These are phyloP conservation scores for Amphipoea oculea DNA, from an alignment of 2,888 invertebrate species.

Conservation along the genomic window DNA sequence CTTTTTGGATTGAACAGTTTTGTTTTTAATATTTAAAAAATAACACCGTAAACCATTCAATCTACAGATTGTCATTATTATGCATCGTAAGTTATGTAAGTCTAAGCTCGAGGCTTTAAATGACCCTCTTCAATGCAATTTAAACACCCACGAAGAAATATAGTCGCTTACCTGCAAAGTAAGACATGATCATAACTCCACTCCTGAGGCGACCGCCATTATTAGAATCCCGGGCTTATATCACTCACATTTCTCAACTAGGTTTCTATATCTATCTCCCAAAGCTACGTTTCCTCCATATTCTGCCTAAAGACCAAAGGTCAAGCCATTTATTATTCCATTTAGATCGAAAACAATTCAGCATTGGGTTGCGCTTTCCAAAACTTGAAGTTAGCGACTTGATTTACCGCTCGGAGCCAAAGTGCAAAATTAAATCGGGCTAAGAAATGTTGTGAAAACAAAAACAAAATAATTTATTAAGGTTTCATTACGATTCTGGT, in stretches of 20 bases:
- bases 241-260: slow-evolving; percentile 54
- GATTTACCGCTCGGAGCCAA: slow-evolving; percentile 64
- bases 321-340: slow-evolving; percentile 56
- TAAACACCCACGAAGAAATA: slow-evolving; percentile 19
- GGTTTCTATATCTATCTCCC: slow-evolving; percentile 55
- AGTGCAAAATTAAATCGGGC: slow-evolving; percentile 68
- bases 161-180: slow-evolving; percentile 6
- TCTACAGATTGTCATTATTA: background rate
- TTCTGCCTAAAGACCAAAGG: slow-evolving; percentile 51
- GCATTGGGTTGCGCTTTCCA: slow-evolving; percentile 35
- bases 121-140: slow-evolving; percentile 8
- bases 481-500: slow-evolving; percentile 60
- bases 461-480: slow-evolving; percentile 69
- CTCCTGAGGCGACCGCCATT: slow-evolving; percentile 27
- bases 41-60: background rate
- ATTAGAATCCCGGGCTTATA: slow-evolving; percentile 44
- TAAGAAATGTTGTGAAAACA: slow-evolving; percentile 63
- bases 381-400: slow-evolving; percentile 58
- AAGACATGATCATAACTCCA: slow-evolving; percentile 42
- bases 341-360: slow-evolving; percentile 59
- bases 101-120: background rate
- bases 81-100: background rate
- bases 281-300: slow-evolving; percentile 45
- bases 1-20: too few species aligned
- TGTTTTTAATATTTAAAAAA: background rate